A percentile compares a stretch with the other conserved stretches of the same genome.
Conservation (phyloP, 2,113 vertebrate genomes). For the Aptenodytes forsteri region DNA sequence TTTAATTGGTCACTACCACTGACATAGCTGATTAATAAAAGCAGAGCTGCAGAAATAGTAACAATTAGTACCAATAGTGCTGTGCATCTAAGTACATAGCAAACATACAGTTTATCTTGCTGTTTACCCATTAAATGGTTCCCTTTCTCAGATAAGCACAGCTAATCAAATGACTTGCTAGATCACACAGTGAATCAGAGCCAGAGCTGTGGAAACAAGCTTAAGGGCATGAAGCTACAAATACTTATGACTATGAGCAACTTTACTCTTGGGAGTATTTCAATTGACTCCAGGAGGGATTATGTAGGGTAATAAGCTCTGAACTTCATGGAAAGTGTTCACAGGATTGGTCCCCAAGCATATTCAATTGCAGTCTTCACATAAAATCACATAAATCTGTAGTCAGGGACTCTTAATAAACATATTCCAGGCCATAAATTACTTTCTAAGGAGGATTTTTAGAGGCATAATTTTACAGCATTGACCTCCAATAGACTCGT, state of each 20-base stretch:
- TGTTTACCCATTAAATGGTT: background rate
- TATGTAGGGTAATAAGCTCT: slow-evolving; percentile 35
- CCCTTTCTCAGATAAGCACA: background rate
- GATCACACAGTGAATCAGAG: background rate
- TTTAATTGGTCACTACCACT: background rate
- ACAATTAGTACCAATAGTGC: background rate
- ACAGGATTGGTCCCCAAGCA: background rate
- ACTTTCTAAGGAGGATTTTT: slow-evolving; percentile 52
- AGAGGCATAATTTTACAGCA: slow-evolving; percentile 54
- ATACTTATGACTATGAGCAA: background rate
- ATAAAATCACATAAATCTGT: slow-evolving; percentile 54
- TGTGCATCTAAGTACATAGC: background rate
- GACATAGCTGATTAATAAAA: background rate
- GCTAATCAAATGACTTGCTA: background rate
- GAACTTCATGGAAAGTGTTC: slow-evolving; percentile 3
- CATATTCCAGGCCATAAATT: slow-evolving; percentile 54
- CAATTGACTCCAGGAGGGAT: background rate
- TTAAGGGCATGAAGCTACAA: slow-evolving; percentile 21
- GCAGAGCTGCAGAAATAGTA: background rate
- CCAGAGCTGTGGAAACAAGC: background rate
- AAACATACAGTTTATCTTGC: background rate
- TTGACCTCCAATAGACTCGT: slow-evolving; percentile 59
- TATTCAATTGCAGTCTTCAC: background rate
- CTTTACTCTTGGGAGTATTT: slow-evolving; percentile 40
- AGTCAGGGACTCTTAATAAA: slow-evolving; percentile 30